Evolutionary conservation across 2,797 vertebrate species (phyloP).

Genomic region (Momotus momota): DNA sequence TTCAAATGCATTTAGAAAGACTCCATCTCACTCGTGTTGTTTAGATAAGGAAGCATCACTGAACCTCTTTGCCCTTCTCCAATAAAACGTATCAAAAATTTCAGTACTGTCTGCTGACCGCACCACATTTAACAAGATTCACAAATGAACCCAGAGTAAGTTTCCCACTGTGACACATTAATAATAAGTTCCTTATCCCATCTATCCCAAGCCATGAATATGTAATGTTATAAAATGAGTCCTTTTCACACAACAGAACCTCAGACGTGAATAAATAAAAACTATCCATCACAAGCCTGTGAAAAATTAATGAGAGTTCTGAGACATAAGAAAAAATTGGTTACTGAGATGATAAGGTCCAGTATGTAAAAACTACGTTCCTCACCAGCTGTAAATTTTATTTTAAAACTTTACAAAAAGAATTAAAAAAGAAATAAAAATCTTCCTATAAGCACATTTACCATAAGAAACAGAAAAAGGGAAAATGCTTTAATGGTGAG

Average conservation of each 20-base stretch:
- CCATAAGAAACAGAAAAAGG: background rate
- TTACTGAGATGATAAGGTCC: slow-evolving; percentile 79
- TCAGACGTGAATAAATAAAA: slow-evolving; percentile 97
- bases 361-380: slow-evolving; percentile 70
- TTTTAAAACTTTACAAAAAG: slow-evolving; percentile 45
- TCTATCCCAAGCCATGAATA: slow-evolving; percentile 99
- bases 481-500: slow-evolving; percentile 21
- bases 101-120: slow-evolving; percentile 86
- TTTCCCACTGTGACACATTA: slow-evolving; percentile 96
- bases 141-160: slow-evolving; percentile 88
- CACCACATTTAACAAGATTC: slow-evolving; percentile 89
- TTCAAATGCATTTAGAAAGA: slow-evolving; percentile 54
- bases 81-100: slow-evolving; percentile 72
- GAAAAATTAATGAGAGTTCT: slow-evolving; percentile 95
- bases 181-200: slow-evolving; percentile 95
- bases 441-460: background rate
- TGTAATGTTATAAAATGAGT: slow-evolving; percentile 97
- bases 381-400: slow-evolving; percentile 48
- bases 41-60: slow-evolving; percentile 58
- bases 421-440: background rate
- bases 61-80: slow-evolving; percentile 66
- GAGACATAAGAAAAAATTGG: slow-evolving; percentile 80
- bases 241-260: slow-evolving; percentile 95
- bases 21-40: slow-evolving; percentile 49
- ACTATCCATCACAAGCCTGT: slow-evolving; percentile 94